These are phyloP conservation scores for Halictus quadricinctus DNA, from an alignment of 2,888 invertebrate species.

Conservation along the genomic window DNA sequence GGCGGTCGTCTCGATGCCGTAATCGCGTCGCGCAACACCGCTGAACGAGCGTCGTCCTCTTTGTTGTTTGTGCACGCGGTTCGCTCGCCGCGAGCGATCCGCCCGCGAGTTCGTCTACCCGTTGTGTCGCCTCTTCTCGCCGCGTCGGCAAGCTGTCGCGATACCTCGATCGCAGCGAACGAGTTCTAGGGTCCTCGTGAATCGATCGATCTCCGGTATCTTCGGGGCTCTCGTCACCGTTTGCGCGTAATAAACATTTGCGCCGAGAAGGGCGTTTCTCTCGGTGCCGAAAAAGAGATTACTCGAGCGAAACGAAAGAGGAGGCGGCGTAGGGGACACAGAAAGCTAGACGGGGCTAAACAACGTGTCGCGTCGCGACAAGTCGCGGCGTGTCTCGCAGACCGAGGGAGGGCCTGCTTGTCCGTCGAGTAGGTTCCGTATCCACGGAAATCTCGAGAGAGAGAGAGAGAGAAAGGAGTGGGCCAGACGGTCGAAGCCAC, in stretches of 20 bases:
- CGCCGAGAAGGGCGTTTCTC: background rate
- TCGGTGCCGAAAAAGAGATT: background rate
- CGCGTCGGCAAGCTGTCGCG: background rate
- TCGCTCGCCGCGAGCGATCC: background rate
- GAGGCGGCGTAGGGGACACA: too few relatives aligned
- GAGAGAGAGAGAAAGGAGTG: background rate
- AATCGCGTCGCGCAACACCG: slow-evolving; percentile 18
- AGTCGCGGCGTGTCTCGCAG: background rate
- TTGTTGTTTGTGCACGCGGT: background rate
- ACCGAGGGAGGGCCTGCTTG: slow-evolving; percentile 1
- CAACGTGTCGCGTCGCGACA: background rate
- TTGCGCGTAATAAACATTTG: background rate
- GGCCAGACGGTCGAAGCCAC: slow-evolving; percentile 35
- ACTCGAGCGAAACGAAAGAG: background rate
- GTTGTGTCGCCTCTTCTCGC: too few relatives aligned
- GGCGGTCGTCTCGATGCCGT: slow-evolving; percentile 56
- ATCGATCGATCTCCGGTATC: background rate
- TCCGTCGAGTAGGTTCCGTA: slow-evolving; percentile 21
- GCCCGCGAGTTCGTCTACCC: background rate
- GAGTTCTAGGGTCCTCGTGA: background rate
- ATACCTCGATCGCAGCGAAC: background rate
- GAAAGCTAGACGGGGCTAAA: background rate
- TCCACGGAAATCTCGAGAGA: slow-evolving; percentile 36
- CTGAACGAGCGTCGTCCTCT: background rate
- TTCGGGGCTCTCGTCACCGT: background rate